Conservation (phyloP, 2,888 invertebrate species). For the Stenodera caucasica region DNA sequence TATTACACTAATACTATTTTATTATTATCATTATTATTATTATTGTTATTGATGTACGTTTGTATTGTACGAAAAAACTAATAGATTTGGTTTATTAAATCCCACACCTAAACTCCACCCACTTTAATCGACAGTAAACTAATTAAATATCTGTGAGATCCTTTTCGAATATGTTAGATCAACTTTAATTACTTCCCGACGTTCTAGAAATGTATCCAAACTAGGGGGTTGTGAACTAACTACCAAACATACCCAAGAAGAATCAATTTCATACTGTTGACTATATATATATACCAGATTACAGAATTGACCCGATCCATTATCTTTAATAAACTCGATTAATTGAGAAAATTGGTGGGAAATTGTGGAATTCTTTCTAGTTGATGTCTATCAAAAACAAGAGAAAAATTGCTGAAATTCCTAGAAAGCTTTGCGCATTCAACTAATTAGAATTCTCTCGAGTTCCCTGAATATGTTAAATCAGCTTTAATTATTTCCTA, state of each 20-base stretch:
- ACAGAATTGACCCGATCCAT: neutral
- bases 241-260: neutral
- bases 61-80: conserved; percentile 18
- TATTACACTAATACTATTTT: conserved; percentile 32
- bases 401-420: neutral
- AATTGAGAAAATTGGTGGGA: too few relatives aligned
- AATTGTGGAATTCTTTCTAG: too few relatives aligned
- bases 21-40: conserved; percentile 26
- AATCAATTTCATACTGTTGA: neutral
- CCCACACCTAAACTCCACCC: conserved; percentile 15
- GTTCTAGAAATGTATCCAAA: neutral
- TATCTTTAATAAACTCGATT: conserved; percentile 7
- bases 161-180: conserved; percentile 28
- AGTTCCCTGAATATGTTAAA: conserved; percentile 28
- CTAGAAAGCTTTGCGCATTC: conserved; percentile 18
- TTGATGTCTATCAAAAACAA: too few relatives aligned
- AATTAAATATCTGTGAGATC: conserved; percentile 36
- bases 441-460: conserved; percentile 37
- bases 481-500: conserved; percentile 32
- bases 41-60: conserved; percentile 14
- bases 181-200: conserved; percentile 32
- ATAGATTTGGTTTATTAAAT: conserved; percentile 24
- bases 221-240: neutral
- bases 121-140: conserved; percentile 36
- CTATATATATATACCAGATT: conserved; percentile 13